Base-by-base conservation (phyloP, 1,140 invertebrate species). In the Sesamia nonagrioides region DNA sequence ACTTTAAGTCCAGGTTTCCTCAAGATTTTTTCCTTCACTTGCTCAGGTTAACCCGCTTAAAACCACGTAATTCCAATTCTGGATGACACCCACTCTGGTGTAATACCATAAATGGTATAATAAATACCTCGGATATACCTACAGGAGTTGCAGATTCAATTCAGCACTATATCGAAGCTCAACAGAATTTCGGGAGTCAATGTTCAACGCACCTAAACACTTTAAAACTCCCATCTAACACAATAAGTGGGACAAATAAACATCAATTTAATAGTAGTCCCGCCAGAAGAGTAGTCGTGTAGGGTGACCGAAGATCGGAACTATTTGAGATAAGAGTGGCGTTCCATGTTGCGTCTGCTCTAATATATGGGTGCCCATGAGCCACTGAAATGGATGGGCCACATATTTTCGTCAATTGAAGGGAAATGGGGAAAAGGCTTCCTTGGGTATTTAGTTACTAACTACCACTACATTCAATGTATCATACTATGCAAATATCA, bases 311-410 rank as follows among this genome's bases (percentile, higher is more conserved):
- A 71, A 78, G 50, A 81, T 80, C 50, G 78, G 35, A 42, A 72
- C 76, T 73, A 71, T 78, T 69, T 50, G 52, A 40, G 45, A 58
- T 63, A 78, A 45, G 80, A 81, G 80, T 81, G 80, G 69, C 35
- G 61, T 81, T 78, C 58, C 80, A 56, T 81, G 80, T 81, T 42
- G 27, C 61, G 72, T 60, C 61, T 17, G 8, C 9, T 42, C 15
- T 66, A 9, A 66, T 42, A 21, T 42, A 66, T 66, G 37, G 61
- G 37, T 66, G 61, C 42, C 61, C 61, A 42, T 42, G 61, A 66
- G 61, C 1, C 17, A 17, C n/a, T n/a, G 37, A 35, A 66, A 66
- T 42, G 8, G n/a, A 66, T 66, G 61, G 61, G 18, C 21, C 61
- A 18, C 61, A 66, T 33, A 66, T 42, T 42, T 58, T 66, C 42